phyloP scores from a whole-genome alignment of 2,888 invertebrate species.

The Campaea margaritaria region DNA sequence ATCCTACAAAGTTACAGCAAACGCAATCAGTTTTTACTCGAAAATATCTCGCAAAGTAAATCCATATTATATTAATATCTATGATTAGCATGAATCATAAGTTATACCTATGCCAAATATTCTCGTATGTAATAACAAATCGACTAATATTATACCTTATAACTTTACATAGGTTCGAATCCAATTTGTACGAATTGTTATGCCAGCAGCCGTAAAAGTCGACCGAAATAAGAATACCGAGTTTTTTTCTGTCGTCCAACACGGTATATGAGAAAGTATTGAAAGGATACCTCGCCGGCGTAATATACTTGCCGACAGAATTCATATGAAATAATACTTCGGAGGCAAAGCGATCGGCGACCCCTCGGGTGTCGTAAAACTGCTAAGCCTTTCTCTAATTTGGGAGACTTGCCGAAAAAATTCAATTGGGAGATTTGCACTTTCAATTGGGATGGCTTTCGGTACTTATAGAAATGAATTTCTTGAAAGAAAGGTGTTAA shows the following conservation, averaged over 20 bases:
- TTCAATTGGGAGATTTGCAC: constrained; percentile 64
- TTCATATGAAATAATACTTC: constrained; percentile 78
- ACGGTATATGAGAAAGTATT: constrained; percentile 52
- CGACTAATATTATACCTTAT: constrained; percentile 53
- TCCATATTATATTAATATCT: too few relatives aligned
- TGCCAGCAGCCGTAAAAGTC: constrained; percentile 62
- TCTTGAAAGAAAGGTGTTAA: neutral
- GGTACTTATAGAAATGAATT: constrained; percentile 9
- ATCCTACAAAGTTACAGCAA: too few relatives aligned
- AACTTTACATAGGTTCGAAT: constrained; percentile 61
- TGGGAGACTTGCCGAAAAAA: constrained; percentile 79
- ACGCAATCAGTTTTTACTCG: too few relatives aligned
- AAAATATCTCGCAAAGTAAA: too few relatives aligned
- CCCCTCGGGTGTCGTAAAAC: constrained; percentile 72
- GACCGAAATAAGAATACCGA: constrained; percentile 64
- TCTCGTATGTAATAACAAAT: constrained; percentile 24
- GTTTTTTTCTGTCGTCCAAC: constrained; percentile 61
- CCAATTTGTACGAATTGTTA: constrained; percentile 72
- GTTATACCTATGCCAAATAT: neutral
- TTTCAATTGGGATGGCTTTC: constrained; percentile 39
- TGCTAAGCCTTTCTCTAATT: constrained; percentile 74
- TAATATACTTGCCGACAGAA: constrained; percentile 64
- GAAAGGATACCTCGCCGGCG: constrained; percentile 60
- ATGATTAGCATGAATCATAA: neutral
- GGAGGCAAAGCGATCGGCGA: constrained; percentile 73